Evolutionary conservation across 2,113 vertebrate species (phyloP), one percentile per base, ranked within the genome.

Genomic region (Seriola dumerili): DNA sequence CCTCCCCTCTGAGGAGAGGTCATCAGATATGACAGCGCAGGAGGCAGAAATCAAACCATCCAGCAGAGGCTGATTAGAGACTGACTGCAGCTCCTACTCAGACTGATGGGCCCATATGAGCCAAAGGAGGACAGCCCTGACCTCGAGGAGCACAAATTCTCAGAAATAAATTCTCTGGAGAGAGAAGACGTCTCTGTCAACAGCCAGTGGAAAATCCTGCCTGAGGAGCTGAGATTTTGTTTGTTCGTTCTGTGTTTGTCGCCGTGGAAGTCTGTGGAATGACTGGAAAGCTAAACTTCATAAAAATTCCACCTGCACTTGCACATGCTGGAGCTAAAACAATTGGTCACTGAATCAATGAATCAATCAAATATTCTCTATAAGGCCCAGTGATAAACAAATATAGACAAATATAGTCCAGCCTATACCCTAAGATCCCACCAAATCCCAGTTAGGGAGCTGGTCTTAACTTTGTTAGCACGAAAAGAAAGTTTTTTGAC

Each of bases 71-170:
- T 63, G 87, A 85, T 70, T 73, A 91, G 80, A 78, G 85, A 87
- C 65, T 48, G 63, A 78, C 78, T 75, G 75, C 85, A 81, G 75
- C 71, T 50, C 38, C 59, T 32, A 2, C 79, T 29, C 44, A 78
- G 50, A 58, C 54, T 72, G 71, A 86, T 79, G 70, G 73, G 72
- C 64, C 66, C 34, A 38, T 3, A n/a, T 10, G 19, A 57, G 65
- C 29, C 36, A 52, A 55, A 76, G 79, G 80, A 91, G 87, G 70
- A 86, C 88, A 84, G 81, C 72, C 72, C 63, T 92, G 91, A 90
- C 88, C 90, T 80, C 21, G 11, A 40, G 58, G 23, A 80, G 77
- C 83, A 62, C 62, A 72, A 55, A 64, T 73, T 29, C 52, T 80
- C 61, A 14, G 44, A 83, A 86, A 85, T 63, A 25, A 83, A 73